Conservation (phyloP, 2,797 vertebrate species). For the Cuculus canorus region DNA sequence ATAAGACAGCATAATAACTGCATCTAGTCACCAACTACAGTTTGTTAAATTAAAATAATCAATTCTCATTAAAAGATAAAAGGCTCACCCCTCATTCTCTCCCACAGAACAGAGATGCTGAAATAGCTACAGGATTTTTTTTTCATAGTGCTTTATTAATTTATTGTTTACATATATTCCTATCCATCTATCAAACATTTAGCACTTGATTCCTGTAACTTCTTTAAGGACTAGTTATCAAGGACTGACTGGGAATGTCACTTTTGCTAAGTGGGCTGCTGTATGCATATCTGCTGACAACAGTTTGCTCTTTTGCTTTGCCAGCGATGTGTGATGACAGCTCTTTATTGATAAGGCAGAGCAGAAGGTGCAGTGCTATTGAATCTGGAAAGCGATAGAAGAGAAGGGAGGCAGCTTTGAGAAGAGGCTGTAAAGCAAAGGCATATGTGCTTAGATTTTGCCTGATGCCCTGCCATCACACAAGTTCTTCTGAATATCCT, state of each 20-base stretch:
- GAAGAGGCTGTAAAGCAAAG: conserved; percentile 25
- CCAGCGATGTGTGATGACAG: conserved; percentile 48
- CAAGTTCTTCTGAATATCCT: neutral
- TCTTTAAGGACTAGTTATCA: neutral
- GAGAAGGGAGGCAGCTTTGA: conserved; percentile 33
- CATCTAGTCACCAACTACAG: neutral
- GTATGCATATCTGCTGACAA: conserved; percentile 45
- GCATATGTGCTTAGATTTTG: conserved; percentile 18
- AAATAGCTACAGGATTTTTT: neutral
- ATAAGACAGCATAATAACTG: neutral
- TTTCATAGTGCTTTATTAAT: neutral
- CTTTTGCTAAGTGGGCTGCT: conserved; percentile 30
- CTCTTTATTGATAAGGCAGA: conserved; percentile 56
- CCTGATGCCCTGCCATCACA: conserved; percentile 35
- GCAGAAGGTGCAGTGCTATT: conserved; percentile 44
- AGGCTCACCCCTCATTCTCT: neutral
- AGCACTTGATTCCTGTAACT: neutral
- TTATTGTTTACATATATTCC: neutral
- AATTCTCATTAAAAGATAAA: neutral
- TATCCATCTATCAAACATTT: neutral
- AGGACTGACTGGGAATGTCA: neutral
- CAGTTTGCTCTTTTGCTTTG: conserved; percentile 65
- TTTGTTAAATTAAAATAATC: conserved; percentile 7
- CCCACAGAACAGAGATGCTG: neutral
- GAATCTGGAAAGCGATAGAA: conserved; percentile 45